Base-by-base conservation (phyloP, 2,113 vertebrate genomes). In the Abramis brama region DNA sequence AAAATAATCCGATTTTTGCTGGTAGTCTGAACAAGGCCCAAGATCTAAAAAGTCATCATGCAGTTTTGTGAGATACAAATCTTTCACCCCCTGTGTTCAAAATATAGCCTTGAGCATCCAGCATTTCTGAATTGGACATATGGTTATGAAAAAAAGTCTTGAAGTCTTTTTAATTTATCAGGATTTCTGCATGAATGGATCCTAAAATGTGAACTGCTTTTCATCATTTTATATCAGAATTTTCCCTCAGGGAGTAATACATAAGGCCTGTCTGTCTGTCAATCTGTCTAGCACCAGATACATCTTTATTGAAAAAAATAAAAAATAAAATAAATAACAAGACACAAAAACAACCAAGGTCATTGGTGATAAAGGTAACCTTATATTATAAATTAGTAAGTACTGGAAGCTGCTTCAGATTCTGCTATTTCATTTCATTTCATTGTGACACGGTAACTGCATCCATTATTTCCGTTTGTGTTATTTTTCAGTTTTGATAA, bases 141-240 rank as follows among this genome's bases (percentile, higher is more conserved):
- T 70, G 80, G 64, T 74, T 39, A 83, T 83, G 27, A 27, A 83
- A 52, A 23, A 23, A 57, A 2, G 43, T n/a, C n/a, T n/a, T 23
- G 3, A 57, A 6, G 47, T 50, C 68, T 57, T 59, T 57, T 74
- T 73, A 73, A 83, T 83, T 83, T n/a, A 73, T 73, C 13, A 73
- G 66, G 33, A 73, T 83, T 83, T 83, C 47, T 83, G 82, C 82
- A 83, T 83, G 82, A 83, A 43, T n/a, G 15, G 33, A 43, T 83
- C 4, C 11, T 74, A 59, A 73, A 74, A 59, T 43, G 23, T n/a
- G 33, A 83, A 3, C 52, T 57, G 27, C 27, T 30, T 83, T 81
- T 81, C 36, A 82, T 82, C 62, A 70, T 82, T 82, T 82, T 33
- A 36, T 7, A 81, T 43, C n/a, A 0, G 43, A 27, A n/a, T 70